Conservation (phyloP, 2,113 vertebrate genomes). For the Danionella cerebrum region DNA sequence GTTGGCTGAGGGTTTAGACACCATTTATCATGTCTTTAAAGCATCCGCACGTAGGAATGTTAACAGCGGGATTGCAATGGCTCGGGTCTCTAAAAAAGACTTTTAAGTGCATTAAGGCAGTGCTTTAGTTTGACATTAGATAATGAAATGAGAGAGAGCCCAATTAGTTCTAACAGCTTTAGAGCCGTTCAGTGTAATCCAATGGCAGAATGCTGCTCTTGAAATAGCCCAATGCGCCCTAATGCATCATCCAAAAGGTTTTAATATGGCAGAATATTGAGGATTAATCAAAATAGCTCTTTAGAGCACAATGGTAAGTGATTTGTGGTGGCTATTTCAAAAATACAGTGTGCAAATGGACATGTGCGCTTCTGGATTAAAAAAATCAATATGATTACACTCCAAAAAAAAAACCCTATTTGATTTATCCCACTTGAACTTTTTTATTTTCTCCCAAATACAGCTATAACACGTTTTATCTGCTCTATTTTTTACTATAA, state of each 20-base stretch:
- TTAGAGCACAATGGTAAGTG: background rate
- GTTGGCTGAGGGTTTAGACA: constrained; percentile 34
- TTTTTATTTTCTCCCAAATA: too few relatives aligned
- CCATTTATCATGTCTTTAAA: constrained; percentile 49
- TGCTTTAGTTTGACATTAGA: constrained; percentile 31
- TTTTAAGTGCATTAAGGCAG: constrained; percentile 40
- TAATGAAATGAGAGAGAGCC: constrained; percentile 13
- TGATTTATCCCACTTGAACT: too few relatives aligned
- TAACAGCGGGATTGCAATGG: constrained; percentile 31
- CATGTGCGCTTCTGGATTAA: too few relatives aligned
- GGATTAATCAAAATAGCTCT: constrained; percentile 12
- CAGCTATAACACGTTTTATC: too few relatives aligned
- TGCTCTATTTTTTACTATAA: too few relatives aligned
- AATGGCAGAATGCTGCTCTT: constrained; percentile 6
- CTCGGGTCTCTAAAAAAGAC: constrained; percentile 33
- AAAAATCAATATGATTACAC: too few relatives aligned
- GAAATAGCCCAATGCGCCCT: constrained; percentile 6
- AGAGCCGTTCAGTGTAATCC: constrained; percentile 2
- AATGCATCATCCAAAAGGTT: constrained; percentile 11
- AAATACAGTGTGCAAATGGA: background rate
- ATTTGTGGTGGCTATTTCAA: background rate
- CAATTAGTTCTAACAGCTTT: constrained; percentile 7
- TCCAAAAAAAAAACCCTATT: too few relatives aligned
- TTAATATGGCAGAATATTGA: background rate
- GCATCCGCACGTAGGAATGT: constrained; percentile 40